Evolutionary conservation across 1,140 invertebrate species (phyloP), one percentile per base, ranked within the genome.

Genomic region (Aphaenogaster ashmeadi): DNA sequence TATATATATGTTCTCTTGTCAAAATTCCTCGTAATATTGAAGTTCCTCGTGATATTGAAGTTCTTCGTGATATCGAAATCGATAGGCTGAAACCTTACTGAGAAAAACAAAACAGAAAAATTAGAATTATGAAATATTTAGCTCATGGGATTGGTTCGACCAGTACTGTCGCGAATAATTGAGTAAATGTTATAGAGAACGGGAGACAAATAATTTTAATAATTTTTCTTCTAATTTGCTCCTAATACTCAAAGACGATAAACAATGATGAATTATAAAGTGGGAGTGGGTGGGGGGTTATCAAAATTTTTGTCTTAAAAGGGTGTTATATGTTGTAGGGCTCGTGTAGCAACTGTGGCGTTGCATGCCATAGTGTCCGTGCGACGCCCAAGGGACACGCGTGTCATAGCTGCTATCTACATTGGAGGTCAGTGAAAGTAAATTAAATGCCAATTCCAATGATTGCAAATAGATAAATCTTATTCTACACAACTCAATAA

Each of bases 371-470:
- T 93, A 96, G 97, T 92, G 96, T 97, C 90, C 97, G 97, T 94
- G 95, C 96, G 90, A 97, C 97, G 84, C 96, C 97, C 71, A 98
- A 98, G 95, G 98, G 98, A 93, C 96, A 95, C 94, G 96, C 98
- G 93, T 98, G 98, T 96, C 96, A 97, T 94, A 97, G 97, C 91
- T 98, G 98, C 95, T 97, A 97, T 95, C 97, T 97, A 94, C 97
- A 98, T 95, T 97, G 97, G 97, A 97, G 97, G 97, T 98, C 96
- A 95, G 95, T 95, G 92, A 91, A 94, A 87, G 91, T n/a, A 88
- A 91, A 90, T 66, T 86, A 87, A 90, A 89, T 89, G 80, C 69
- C 72, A 79, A 79, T 21, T 8, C 58, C 36, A 88, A 47, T 88
- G 71, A 72, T 75, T 50, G 33, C 62, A 78, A 67, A 60, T 38